Conservation (phyloP, 2,113 vertebrate genomes). For the Rhinoptilus africanus region DNA sequence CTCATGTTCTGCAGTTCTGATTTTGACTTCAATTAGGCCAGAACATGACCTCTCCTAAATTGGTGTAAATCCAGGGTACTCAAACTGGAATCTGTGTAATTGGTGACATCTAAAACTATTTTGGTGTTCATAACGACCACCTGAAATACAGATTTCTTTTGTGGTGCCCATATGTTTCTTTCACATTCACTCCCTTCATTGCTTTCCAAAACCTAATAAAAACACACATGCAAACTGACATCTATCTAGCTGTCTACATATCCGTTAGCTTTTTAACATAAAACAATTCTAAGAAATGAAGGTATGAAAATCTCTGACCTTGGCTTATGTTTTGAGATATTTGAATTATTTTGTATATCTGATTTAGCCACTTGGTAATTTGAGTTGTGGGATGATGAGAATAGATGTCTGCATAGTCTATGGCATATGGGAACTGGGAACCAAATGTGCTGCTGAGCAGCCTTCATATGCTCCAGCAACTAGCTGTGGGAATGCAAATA, state of each 20-base stretch:
- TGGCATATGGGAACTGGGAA: not conserved
- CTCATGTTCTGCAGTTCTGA: not conserved
- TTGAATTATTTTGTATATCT: not conserved
- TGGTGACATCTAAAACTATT: not conserved
- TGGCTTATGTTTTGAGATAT: not conserved
- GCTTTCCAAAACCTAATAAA: not conserved
- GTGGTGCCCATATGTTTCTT: not conserved
- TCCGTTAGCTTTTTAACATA: not conserved
- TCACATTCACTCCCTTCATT: not conserved
- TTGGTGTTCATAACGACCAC: not conserved
- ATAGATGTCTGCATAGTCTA: not conserved
- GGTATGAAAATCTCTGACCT: not conserved
- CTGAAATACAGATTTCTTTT: not conserved
- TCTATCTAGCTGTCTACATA: not conserved
- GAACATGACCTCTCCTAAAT: not conserved
- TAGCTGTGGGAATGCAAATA: not conserved
- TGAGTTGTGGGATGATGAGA: not conserved
- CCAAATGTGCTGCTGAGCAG: not conserved
- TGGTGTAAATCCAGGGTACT: not conserved
- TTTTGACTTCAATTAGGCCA: not conserved
- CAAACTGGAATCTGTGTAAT: not conserved
- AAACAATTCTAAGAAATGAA: not conserved
- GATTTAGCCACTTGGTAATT: not conserved
- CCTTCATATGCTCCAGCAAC: not conserved
- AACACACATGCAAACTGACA: not conserved